These are phyloP conservation scores for Campopleginae sp. DNA, from an alignment of 2,888 invertebrate genomes.

Conservation along the genomic window DNA sequence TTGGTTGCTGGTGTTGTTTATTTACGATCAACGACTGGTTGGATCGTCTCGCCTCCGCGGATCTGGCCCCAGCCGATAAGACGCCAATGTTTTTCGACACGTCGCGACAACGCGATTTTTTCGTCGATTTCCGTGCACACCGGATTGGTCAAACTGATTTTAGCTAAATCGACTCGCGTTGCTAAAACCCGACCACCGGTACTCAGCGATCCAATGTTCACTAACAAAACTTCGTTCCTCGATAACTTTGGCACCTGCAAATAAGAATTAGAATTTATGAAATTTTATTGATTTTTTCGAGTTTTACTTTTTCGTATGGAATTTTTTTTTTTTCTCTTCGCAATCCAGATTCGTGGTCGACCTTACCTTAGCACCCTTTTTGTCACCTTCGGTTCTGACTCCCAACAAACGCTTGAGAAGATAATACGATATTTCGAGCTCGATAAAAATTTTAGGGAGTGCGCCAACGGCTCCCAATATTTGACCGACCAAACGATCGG, in stretches of 20 bases:
- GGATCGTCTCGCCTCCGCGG: slow-evolving; percentile 97
- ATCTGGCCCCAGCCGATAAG: slow-evolving; percentile 99
- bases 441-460: slow-evolving; percentile 98
- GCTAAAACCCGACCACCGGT: slow-evolving; percentile 98
- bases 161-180: slow-evolving; percentile 98
- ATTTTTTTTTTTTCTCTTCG: neutral
- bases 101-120: slow-evolving; percentile 99
- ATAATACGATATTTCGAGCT: slow-evolving; percentile 99
- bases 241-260: slow-evolving; percentile 92
- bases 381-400: slow-evolving; percentile 99
- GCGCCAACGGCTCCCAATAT: slow-evolving; percentile 98
- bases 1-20: slow-evolving; percentile 65
- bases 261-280: neutral
- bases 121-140: slow-evolving; percentile 99
- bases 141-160: slow-evolving; percentile 98
- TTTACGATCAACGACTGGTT: slow-evolving; percentile 88
- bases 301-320: no score
- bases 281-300: neutral
- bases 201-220: slow-evolving; percentile 99
- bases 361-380: slow-evolving; percentile 97
- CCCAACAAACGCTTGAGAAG: slow-evolving; percentile 97
- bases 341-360: neutral
- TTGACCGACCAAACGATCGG: slow-evolving; percentile 97
- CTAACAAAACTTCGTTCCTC: slow-evolving; percentile 96
- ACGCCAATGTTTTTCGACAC: slow-evolving; percentile 99